Conservation (phyloP, 2,797 vertebrate genomes). For the Myotis vivesi region DNA sequence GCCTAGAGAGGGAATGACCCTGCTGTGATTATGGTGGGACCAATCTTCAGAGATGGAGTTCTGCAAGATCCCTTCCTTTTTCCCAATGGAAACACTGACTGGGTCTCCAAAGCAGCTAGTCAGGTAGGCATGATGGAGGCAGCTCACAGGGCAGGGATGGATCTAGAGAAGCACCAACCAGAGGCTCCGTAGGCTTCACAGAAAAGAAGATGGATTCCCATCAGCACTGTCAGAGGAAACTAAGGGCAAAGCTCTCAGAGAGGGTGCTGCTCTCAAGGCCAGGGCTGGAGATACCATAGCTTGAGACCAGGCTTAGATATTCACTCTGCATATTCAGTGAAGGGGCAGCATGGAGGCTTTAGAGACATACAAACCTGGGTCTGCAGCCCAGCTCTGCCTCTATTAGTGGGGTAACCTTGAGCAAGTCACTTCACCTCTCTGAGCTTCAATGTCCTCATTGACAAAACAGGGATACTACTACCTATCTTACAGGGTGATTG, state of each 20-base stretch:
- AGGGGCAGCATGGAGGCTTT: neutral
- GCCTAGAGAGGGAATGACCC: neutral
- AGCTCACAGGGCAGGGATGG: neutral
- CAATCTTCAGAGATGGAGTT: constrained; percentile 8
- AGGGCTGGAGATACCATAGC: neutral
- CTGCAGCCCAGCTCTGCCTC: constrained; percentile 5
- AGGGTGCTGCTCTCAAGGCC: neutral
- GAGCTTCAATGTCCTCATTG: constrained; percentile 2
- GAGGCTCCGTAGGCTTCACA: neutral
- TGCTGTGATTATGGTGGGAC: neutral
- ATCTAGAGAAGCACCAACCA: neutral
- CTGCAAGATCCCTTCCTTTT: constrained; percentile 34
- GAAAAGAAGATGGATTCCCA: neutral
- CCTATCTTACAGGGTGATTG: neutral
- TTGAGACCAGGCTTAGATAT: neutral
- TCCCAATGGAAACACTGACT: neutral
- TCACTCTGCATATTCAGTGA: neutral
- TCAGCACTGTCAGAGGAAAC: neutral
- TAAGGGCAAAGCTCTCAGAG: neutral
- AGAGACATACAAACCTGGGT: neutral
- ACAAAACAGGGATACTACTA: neutral
- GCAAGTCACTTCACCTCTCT: constrained; percentile 34
- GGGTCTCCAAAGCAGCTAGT: neutral
- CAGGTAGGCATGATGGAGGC: neutral
- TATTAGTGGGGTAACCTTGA: neutral